Base-by-base conservation (phyloP, 2,113 vertebrate genomes). In the Ceuthmochares aereus region DNA sequence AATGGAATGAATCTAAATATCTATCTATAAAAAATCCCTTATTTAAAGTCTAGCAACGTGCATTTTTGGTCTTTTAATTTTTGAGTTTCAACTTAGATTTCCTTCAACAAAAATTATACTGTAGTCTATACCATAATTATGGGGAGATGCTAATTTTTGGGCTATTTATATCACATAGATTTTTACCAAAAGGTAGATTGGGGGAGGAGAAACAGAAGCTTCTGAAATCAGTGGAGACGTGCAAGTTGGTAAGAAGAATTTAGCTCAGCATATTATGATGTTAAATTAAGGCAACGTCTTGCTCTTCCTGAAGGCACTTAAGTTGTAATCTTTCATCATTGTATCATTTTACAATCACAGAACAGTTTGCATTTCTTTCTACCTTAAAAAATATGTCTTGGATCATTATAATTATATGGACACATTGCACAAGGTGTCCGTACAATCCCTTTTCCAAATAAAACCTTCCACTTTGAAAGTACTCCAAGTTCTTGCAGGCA, bases 281-380 rank as follows among this genome's bases (percentile, higher is more conserved):
- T 43, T 93, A 95, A 96, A 89, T 79, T 49, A 92, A 68, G 82
- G 49, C 60, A 56, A 42, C 66, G 40, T 40, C 59, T 49, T 66
- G 25, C 40, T 93, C 54, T 74, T 68, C 32, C 32, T 55, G 83
- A 90, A 88, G 76, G 66, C 72, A 91, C 69, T 83, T 73, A 88
- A 86, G 56, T 43, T 86, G 58, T 69, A 84, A 75, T 69, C 82
- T 93, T 96, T 80, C 70, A 84, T 91, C 66, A 54, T 64, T 10
- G 6, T 67, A 83, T 73, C 27, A 87, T 91, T 96, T 95, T 80
- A 69, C 56, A 81, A 43, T 66, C 60, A 30, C 30, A 68, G 72
- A 73, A 59, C 6, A 62, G 21, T 79, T 78, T 67, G 17, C 16
- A 52, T 87, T 85, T 91, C 63, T 68, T 80, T 20, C 51, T 70